A percentile compares a stretch with the other conserved stretches of the same genome.
Evolutionary conservation across 2,888 invertebrate genomes (phyloP).

Genomic region (Carpatolechia fugitivella): DNA sequence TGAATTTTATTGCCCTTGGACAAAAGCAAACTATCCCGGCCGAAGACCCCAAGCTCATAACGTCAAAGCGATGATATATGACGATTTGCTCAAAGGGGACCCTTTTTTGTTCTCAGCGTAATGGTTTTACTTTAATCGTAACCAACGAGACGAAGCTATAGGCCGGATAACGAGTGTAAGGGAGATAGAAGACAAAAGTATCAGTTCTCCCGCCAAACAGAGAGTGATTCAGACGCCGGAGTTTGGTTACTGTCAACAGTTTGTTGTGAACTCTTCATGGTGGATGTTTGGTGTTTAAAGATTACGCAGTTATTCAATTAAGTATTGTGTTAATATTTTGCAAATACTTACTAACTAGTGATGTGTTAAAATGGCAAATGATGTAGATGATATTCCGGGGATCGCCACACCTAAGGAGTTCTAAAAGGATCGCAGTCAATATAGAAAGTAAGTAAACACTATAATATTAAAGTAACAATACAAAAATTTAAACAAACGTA

Average conservation of each 20-base stretch:
- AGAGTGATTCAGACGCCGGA: constrained; percentile 62
- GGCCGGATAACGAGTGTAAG: constrained; percentile 30
- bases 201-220: constrained; percentile 64
- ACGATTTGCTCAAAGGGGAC: constrained; percentile 77
- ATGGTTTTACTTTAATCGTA: constrained; percentile 76
- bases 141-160: constrained; percentile 39
- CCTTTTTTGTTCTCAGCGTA: constrained; percentile 77
- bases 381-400: background rate
- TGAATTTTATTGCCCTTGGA: constrained; percentile 66
- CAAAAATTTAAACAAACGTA: no score
- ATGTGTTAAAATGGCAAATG: no score
- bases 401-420: background rate
- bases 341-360: background rate
- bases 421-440: background rate
- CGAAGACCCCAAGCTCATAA: constrained; percentile 64
- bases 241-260: constrained; percentile 71
- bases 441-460: no score
- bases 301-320: background rate
- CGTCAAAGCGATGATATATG: constrained; percentile 78
- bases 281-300: constrained; percentile 32
- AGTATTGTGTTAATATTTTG: background rate
- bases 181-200: constrained; percentile 46
- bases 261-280: constrained; percentile 50
- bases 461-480: no score
- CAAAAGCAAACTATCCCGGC: constrained; percentile 56